phyloP scores from a whole-genome alignment of 2,113 vertebrate species.

The Lampris megalopsis region DNA sequence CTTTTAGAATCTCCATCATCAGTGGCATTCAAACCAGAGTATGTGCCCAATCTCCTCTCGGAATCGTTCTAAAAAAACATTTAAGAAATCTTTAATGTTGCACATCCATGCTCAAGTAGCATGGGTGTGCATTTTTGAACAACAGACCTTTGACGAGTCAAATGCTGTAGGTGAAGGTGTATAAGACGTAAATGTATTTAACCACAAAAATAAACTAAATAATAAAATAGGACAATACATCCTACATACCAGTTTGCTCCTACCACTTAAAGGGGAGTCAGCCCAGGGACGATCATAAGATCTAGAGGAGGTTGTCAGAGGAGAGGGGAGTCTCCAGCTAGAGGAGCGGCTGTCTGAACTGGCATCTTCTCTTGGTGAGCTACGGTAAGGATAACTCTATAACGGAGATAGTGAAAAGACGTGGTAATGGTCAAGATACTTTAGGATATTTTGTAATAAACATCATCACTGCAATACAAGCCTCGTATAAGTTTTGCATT shows the following conservation, averaged over 20 bases:
- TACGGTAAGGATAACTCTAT: slow-evolving; percentile 82
- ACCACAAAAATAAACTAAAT: not conserved
- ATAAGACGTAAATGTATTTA: too few species aligned
- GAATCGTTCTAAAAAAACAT: slow-evolving; percentile 79
- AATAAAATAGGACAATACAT: slow-evolving; percentile 2
- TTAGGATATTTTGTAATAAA: not conserved
- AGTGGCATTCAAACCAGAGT: slow-evolving; percentile 85
- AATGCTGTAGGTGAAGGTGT: too few species aligned
- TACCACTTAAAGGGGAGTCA: slow-evolving; percentile 81
- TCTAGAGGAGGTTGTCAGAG: slow-evolving; percentile 77
- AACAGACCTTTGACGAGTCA: too few species aligned
- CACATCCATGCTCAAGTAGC: too few species aligned
- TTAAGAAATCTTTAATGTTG: not conserved
- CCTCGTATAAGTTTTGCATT: too few species aligned
- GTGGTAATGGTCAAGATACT: not conserved
- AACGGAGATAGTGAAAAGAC: slow-evolving; percentile 26
- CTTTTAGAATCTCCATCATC: slow-evolving; percentile 93
- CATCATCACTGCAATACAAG: not conserved
- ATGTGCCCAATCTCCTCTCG: slow-evolving; percentile 87
- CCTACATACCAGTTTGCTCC: slow-evolving; percentile 85
- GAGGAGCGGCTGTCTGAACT: slow-evolving; percentile 78
- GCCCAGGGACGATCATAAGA: slow-evolving; percentile 83
- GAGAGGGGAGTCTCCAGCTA: slow-evolving; percentile 84
- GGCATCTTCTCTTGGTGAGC: slow-evolving; percentile 84
- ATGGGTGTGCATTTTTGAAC: too few species aligned